These are phyloP conservation scores for Xiphophorus maculatus DNA, from an alignment of 2,113 vertebrate genomes.

Conservation along the genomic window DNA sequence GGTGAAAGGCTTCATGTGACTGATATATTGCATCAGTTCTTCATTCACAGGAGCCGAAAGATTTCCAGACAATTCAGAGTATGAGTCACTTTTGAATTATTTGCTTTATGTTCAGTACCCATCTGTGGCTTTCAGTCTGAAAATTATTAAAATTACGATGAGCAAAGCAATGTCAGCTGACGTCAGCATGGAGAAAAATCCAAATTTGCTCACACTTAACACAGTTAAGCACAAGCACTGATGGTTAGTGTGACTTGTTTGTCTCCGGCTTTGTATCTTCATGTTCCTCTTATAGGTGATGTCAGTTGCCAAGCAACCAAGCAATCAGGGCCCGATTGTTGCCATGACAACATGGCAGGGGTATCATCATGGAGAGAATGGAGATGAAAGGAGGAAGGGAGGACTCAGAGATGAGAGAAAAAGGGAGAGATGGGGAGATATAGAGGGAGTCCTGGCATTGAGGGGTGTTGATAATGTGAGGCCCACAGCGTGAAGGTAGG, in stretches of 20 bases:
- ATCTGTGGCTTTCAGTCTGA: slow-evolving; percentile 6
- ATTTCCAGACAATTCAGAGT: not conserved
- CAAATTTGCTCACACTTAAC: slow-evolving; percentile 4
- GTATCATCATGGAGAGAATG: slow-evolving; percentile 83
- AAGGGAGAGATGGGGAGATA: slow-evolving; percentile 21
- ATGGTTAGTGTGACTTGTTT: slow-evolving; percentile 76
- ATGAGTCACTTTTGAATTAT: slow-evolving; percentile 17
- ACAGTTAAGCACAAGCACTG: slow-evolving; percentile 43
- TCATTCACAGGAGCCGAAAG: slow-evolving; percentile 21
- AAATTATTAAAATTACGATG: slow-evolving; percentile 11
- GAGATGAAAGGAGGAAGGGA: slow-evolving; percentile 76
- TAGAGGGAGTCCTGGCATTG: slow-evolving; percentile 60
- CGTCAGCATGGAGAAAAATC: slow-evolving; percentile 11
- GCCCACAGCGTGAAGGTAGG: slow-evolving; percentile 73
- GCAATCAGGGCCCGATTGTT: slow-evolving; percentile 84
- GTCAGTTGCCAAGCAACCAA: slow-evolving; percentile 85
- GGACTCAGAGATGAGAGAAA: slow-evolving; percentile 32
- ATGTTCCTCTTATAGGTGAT: slow-evolving; percentile 83
- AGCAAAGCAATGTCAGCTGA: slow-evolving; percentile 10
- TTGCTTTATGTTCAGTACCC: slow-evolving; percentile 22
- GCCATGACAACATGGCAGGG: slow-evolving; percentile 84
- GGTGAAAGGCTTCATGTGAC: slow-evolving; percentile 12
- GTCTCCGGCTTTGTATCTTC: slow-evolving; percentile 82
- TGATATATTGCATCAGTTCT: slow-evolving; percentile 28
- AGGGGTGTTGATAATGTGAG: slow-evolving; percentile 69